phyloP scores from a whole-genome alignment of 2,113 vertebrate genomes.

The Ictalurus punctatus region DNA sequence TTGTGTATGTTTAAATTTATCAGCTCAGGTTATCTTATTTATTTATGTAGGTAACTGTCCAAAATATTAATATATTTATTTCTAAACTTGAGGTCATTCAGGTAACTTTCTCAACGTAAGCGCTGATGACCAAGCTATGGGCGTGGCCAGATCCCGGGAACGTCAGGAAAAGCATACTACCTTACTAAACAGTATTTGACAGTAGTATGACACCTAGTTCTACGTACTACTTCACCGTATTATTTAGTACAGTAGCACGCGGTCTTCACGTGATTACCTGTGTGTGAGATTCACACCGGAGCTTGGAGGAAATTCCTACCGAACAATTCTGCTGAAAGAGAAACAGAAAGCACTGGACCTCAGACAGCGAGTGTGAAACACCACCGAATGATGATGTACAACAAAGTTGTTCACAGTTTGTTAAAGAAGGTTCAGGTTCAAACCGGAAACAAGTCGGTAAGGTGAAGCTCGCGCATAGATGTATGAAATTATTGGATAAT shows the following conservation, averaged over 20 bases:
- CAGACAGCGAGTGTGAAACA: background rate
- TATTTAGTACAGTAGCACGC: background rate
- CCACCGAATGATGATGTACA: background rate
- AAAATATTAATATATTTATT: background rate
- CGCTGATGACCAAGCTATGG: background rate
- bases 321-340: background rate
- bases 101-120: background rate
- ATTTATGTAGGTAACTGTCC: background rate
- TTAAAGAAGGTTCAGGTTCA: background rate
- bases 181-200: too few relatives aligned
- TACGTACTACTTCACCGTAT: too few relatives aligned
- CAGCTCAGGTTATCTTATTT: background rate
- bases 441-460: background rate
- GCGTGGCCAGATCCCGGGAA: background rate
- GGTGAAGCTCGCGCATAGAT: background rate
- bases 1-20: background rate
- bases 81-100: background rate
- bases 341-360: conserved; percentile 5
- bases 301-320: background rate
- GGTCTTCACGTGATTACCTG: background rate
- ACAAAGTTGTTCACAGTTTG: background rate
- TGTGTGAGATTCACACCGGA: background rate
- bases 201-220: too few relatives aligned
- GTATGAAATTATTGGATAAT: background rate
- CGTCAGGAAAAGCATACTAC: background rate